phyloP scores from a whole-genome alignment of 2,113 vertebrate genomes.

The Neogale vison region DNA sequence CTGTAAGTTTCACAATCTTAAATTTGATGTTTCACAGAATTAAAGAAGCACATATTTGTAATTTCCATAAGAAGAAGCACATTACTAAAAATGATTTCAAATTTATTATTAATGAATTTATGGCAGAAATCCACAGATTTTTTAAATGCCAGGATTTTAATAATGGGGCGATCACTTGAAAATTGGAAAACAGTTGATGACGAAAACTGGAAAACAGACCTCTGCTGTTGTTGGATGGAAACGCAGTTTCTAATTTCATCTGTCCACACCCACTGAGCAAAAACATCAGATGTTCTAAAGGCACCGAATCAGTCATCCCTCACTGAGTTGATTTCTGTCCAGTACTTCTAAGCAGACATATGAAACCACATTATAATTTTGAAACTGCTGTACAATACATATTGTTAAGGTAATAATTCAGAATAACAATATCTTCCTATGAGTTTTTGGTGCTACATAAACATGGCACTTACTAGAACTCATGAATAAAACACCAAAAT shows the following conservation, averaged over 20 bases:
- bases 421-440: background rate
- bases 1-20: background rate
- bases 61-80: background rate
- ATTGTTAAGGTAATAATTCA: conserved; percentile 22
- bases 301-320: background rate
- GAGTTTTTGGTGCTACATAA: background rate
- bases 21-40: background rate
- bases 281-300: background rate
- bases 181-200: too few species aligned
- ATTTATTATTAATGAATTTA: background rate
- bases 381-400: background rate
- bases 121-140: background rate
- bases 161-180: background rate
- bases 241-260: background rate
- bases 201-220: background rate
- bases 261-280: background rate
- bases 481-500: conserved; percentile 67
- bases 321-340: background rate
- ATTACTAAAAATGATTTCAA: background rate
- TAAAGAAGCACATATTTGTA: background rate
- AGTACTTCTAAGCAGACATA: background rate
- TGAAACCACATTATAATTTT: background rate
- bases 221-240: background rate
- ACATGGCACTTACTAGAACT: conserved; percentile 48
- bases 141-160: background rate